Base-by-base conservation (phyloP, 92 coral and sea anemone genomes). In the Zoanthus sansibaricus region DNA sequence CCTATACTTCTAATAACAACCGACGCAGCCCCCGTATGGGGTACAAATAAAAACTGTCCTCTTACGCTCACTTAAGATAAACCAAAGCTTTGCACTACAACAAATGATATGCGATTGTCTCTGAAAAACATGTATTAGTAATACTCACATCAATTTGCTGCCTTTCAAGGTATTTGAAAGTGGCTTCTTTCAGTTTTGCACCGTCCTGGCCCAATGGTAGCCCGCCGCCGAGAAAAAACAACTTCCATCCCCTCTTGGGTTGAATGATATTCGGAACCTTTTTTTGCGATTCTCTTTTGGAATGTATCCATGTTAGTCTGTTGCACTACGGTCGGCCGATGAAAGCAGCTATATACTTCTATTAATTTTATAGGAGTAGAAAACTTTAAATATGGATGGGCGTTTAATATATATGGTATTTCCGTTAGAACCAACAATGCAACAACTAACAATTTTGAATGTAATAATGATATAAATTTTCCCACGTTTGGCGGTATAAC, bases 141-240 rank as follows among this genome's bases (percentile, higher is more conserved):
- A 58, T 52, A 77, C 83, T 77, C 44, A 77, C 83, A 48, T 77
- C 67, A 62, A 77, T 51, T 51, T 62, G 83, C 45, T 49, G 83
- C 37, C 83, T 51, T 77, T 77, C 83, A 33, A 77, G 69, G 69
- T 77, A 77, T 69, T 55, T 55, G 84, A 79, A 58, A 79, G 84
- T 32, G 45, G 71, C 47, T 9, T 79, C 72, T 79, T 79, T 54
- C 14, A 55, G 58, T 69, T 45, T 55, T 69, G 47, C 71, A 47
- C 84, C 37, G 11, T 7, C 71, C 15, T 58, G 72, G 72, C 72
- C 32, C 70, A 79, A 16, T 79, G 84, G 84, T 51, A 48, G 70
- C 71, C 84, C 17, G 84, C 72, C 84, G 84, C 72, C 21, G 72
- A 56, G 32, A 79, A 79, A 37, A 59, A 79, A 47, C 84, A 79